These are phyloP conservation scores for Strigops habroptila DNA, from an alignment of 2,113 vertebrate species.

Conservation along the genomic window DNA sequence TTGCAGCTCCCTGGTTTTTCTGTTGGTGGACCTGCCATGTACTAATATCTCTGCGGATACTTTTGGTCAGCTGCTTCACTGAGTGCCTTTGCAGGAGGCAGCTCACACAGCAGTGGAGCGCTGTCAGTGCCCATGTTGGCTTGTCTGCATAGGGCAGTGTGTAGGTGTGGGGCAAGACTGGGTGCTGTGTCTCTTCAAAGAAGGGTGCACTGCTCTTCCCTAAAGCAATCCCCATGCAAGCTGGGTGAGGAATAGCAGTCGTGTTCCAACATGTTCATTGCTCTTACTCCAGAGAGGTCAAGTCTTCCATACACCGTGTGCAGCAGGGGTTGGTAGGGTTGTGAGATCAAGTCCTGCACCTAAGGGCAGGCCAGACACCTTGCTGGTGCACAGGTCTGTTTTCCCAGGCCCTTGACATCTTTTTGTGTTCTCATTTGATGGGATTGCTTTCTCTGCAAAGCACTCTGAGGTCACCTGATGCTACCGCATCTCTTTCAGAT, in stretches of 20 bases:
- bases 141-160: background rate
- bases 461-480: background rate
- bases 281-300: background rate
- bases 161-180: background rate
- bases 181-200: background rate
- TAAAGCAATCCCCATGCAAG: accelerated
- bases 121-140: accelerated
- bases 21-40: background rate
- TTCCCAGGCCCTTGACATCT: background rate
- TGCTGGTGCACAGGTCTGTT: background rate
- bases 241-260: background rate
- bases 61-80: background rate
- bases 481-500: background rate
- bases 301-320: accelerated
- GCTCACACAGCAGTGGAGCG: background rate
- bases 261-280: background rate
- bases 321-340: background rate
- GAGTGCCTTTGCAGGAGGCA: background rate
- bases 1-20: accelerated
- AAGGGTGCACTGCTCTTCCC: background rate
- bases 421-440: background rate
- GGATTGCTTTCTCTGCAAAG: conserved; percentile 1
- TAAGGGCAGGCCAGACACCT: background rate
- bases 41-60: background rate
- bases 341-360: background rate